These are phyloP conservation scores for Pachydiplax longipennis DNA, from an alignment of 2,888 invertebrate genomes.

Conservation along the genomic window DNA sequence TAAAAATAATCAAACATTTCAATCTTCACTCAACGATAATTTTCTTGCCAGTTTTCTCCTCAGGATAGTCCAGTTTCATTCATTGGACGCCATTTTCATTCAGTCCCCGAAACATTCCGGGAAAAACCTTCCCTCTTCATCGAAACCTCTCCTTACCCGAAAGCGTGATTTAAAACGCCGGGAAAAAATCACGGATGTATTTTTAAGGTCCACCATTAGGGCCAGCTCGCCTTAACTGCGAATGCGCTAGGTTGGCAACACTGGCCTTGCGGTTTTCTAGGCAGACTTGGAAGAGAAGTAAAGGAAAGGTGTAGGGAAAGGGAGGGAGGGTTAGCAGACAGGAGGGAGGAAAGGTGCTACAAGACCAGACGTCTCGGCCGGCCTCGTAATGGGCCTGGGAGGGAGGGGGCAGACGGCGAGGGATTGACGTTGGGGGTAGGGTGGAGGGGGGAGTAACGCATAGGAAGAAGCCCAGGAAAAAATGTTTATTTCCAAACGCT, in stretches of 20 bases:
- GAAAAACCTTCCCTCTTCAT: neutral
- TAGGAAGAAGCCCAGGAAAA: neutral
- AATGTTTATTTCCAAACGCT: neutral
- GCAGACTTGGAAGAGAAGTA: slow-evolving; percentile 27
- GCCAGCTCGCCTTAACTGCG: neutral
- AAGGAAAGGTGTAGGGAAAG: slow-evolving; percentile 16
- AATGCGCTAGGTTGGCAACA: slow-evolving; percentile 26
- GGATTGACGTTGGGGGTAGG: neutral
- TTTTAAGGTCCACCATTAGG: neutral
- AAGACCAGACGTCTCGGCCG: slow-evolving; percentile 37
- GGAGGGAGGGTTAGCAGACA: neutral
- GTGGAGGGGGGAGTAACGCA: neutral
- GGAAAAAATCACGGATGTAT: neutral
- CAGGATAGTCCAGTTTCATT: too few species aligned
- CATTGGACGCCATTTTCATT: too few species aligned
- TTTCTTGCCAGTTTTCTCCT: too few species aligned
- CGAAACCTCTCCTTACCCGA: neutral
- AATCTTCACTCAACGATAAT: too few species aligned
- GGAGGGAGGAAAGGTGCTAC: slow-evolving; percentile 22
- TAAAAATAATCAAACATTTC: too few species aligned
- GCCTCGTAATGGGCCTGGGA: slow-evolving; percentile 32
- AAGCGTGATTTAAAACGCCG: neutral
- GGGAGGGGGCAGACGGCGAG: slow-evolving; percentile 20
- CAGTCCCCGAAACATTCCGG: neutral
- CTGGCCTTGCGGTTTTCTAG: slow-evolving; percentile 43